phyloP scores from a whole-genome alignment of 2,797 vertebrate genomes.

The Diplodus puntazzo region DNA sequence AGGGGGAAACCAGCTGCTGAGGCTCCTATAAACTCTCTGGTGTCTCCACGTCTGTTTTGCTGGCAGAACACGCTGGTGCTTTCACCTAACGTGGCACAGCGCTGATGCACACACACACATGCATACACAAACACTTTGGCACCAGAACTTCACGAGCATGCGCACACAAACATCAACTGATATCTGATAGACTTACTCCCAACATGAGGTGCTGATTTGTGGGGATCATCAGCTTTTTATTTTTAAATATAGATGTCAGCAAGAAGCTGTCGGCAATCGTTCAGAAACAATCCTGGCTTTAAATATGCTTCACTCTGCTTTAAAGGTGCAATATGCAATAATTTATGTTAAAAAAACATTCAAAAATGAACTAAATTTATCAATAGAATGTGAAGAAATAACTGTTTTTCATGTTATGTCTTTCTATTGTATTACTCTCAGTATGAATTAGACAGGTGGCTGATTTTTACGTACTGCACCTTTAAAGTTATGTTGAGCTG shows the following conservation, averaged over 20 bases:
- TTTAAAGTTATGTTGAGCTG: neutral
- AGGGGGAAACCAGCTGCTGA: constrained; percentile 55
- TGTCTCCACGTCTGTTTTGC: constrained; percentile 59
- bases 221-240: neutral
- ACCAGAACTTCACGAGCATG: neutral
- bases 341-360: too few species aligned
- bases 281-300: neutral
- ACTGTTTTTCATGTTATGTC: too few species aligned
- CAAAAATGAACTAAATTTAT: too few species aligned
- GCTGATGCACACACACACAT: constrained; percentile 14
- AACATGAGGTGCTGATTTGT: neutral
- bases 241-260: neutral
- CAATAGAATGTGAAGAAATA: too few species aligned
- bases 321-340: neutral
- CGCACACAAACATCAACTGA: constrained; percentile 8
- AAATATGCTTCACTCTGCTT: neutral
- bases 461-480: too few species aligned
- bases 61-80: constrained; percentile 62
- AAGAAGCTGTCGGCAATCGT: neutral
- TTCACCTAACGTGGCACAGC: constrained; percentile 33
- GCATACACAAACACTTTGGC: constrained; percentile 1
- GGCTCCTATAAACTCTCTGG: constrained; percentile 61
- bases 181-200: constrained; percentile 2
- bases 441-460: too few species aligned
- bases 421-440: too few species aligned